A percentile compares a stretch with the other conserved stretches of the same genome.
Evolutionary conservation across 2,797 vertebrate species (phyloP).

Genomic region (Myiotriccus ornatus): DNA sequence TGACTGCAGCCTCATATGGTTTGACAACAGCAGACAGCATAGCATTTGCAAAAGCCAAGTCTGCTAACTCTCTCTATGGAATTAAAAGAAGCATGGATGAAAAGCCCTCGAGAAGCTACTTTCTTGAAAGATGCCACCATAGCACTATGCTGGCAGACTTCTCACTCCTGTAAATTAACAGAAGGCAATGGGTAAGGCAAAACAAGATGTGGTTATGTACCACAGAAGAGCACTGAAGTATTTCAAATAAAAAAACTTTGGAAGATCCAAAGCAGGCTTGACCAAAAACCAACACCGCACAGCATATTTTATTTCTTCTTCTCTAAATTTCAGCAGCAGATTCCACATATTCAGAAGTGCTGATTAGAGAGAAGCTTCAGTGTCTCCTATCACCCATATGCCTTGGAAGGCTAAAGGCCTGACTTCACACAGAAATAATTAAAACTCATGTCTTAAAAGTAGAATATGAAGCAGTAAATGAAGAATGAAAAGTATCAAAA

Average conservation of each 20-base stretch:
- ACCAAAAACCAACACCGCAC: not conserved
- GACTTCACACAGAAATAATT: not conserved
- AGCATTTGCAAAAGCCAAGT: not conserved
- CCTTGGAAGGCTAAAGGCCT: not conserved
- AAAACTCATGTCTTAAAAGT: not conserved
- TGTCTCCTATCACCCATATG: not conserved
- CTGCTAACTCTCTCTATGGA: not conserved
- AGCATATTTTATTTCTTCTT: not conserved
- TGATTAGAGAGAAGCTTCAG: not conserved
- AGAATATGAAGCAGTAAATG: not conserved
- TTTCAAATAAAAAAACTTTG: not conserved
- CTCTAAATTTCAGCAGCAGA: not conserved
- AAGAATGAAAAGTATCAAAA: not conserved
- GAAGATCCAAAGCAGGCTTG: not conserved
- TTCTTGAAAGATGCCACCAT: not conserved
- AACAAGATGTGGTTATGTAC: not conserved
- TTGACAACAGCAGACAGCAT: not conserved
- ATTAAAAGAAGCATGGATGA: not conserved
- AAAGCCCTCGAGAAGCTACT: not conserved
- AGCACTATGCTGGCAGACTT: not conserved
- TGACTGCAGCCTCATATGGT: not conserved
- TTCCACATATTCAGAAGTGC: not conserved
- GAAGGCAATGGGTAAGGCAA: not conserved
- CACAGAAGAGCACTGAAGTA: not conserved
- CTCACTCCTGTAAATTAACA: not conserved